phyloP scores from a whole-genome alignment of 2,888 invertebrate species.

The Rhabditoides inermis region DNA sequence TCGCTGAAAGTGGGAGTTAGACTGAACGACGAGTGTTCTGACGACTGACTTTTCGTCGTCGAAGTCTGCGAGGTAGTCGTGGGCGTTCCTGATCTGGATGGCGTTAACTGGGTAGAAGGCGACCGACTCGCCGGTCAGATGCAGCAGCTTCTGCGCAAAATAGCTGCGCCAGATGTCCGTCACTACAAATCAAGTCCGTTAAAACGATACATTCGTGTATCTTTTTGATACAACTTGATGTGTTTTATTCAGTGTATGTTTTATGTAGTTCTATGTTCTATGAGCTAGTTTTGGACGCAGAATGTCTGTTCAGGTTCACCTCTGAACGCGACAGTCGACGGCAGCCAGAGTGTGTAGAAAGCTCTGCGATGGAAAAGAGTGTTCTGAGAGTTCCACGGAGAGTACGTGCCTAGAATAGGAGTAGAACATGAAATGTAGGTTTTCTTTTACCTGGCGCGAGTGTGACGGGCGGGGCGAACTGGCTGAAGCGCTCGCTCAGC shows the following conservation, averaged over 20 bases:
- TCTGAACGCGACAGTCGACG: slow-evolving; percentile 25
- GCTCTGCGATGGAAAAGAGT: slow-evolving; percentile 26
- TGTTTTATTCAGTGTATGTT: too few species aligned
- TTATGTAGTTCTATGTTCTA: too few species aligned
- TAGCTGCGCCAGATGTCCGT: slow-evolving; percentile 32
- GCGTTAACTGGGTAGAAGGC: slow-evolving; percentile 27
- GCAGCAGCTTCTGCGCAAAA: slow-evolving; percentile 23
- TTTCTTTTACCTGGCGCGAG: slow-evolving; percentile 10
- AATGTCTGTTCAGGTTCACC: too few species aligned
- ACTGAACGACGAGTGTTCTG: too few species aligned
- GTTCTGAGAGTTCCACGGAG: slow-evolving; percentile 35
- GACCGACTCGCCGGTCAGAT: slow-evolving; percentile 19
- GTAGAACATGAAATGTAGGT: neutral
- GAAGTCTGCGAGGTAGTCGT: slow-evolving; percentile 25
- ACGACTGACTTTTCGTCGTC: slow-evolving; percentile 13
- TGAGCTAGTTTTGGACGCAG: too few species aligned
- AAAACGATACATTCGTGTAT: too few species aligned
- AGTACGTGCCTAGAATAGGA: slow-evolving; percentile 10
- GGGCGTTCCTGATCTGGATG: slow-evolving; percentile 24
- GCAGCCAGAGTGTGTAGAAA: slow-evolving; percentile 28
- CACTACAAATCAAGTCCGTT: too few species aligned
- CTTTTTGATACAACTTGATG: too few species aligned
- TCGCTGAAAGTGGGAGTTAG: too few species aligned
- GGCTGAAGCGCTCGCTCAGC: slow-evolving; percentile 17
- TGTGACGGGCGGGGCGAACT: slow-evolving; percentile 22